Evolutionary conservation across 2,113 vertebrate genomes (phyloP).

Genomic region (Neogale vison): DNA sequence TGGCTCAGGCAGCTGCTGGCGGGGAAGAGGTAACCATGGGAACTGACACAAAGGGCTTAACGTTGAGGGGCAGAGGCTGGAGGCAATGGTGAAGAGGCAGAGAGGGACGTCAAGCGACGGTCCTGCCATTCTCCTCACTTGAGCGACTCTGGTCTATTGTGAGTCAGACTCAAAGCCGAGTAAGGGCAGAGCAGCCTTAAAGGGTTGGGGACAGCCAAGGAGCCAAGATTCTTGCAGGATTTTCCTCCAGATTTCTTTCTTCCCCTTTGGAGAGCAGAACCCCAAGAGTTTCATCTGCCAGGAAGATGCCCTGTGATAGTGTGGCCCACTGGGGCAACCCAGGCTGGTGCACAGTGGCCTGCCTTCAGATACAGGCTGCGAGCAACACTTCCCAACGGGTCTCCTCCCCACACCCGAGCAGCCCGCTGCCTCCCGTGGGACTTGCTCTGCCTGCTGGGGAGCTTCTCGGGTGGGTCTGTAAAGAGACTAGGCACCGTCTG

Average conservation of each 20-base stretch:
- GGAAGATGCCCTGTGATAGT: neutral
- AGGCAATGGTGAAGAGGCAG: neutral
- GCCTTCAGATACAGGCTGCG: neutral
- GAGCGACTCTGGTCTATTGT: neutral
- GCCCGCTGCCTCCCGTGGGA: neutral
- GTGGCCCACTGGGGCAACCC: neutral
- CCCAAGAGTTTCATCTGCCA: neutral
- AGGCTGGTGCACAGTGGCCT: neutral
- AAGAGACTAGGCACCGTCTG: neutral
- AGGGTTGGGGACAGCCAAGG: neutral
- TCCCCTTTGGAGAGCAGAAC: neutral
- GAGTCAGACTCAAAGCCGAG: neutral
- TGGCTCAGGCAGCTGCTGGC: neutral
- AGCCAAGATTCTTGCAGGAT: neutral
- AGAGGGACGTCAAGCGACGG: neutral
- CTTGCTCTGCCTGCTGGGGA: neutral
- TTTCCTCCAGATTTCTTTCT: neutral
- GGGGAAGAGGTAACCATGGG: constrained; percentile 44
- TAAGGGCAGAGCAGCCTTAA: neutral
- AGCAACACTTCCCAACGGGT: neutral
- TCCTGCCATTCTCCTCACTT: neutral
- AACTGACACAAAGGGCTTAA: constrained; percentile 67
- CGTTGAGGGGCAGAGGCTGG: constrained; percentile 36
- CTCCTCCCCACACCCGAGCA: neutral
- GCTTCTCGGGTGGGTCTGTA: neutral